A percentile compares a stretch with the other conserved stretches of the same genome.
These are phyloP conservation scores for Tretioscincus oriximinensis DNA, from an alignment of 2,113 vertebrate genomes.

Conservation along the genomic window DNA sequence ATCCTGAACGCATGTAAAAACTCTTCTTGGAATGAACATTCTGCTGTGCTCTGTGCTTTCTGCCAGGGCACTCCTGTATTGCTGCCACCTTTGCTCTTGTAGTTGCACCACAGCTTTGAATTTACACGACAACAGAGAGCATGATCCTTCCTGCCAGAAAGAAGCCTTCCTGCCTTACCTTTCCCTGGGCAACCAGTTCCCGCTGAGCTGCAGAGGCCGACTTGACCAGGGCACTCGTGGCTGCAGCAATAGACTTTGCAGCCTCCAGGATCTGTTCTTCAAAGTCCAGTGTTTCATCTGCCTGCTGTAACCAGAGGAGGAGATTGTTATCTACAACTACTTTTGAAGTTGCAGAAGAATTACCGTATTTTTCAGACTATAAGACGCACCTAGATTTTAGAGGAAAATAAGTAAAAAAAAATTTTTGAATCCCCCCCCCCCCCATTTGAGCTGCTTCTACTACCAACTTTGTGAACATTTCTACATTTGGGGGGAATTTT, in stretches of 20 bases:
- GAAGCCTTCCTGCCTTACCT: slow-evolving; percentile 76
- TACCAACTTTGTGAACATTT: no score
- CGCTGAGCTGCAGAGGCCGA: slow-evolving; percentile 96
- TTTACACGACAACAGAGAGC: neutral
- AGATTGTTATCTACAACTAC: slow-evolving; percentile 41
- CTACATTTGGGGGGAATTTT: no score
- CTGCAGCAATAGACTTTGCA: slow-evolving; percentile 96
- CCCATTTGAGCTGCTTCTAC: no score
- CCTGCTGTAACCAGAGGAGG: slow-evolving; percentile 85
- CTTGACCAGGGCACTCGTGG: slow-evolving; percentile 96
- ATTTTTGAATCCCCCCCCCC: no score
- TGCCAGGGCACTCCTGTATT: no score
- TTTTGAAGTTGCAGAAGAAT: slow-evolving; percentile 4
- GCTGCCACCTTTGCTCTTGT: no score
- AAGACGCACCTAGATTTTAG: no score
- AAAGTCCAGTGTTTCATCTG: slow-evolving; percentile 96
- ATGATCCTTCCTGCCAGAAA: neutral
- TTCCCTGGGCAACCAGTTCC: slow-evolving; percentile 97
- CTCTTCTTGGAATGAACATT: no score
- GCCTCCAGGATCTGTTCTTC: slow-evolving; percentile 99
- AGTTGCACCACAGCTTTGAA: no score
- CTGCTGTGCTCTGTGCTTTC: no score
- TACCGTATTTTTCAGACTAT: neutral
- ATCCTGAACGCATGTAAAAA: no score
- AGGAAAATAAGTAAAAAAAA: no score